These are phyloP conservation scores for Chaetodon trifascialis DNA, from an alignment of 2,113 vertebrate species.

Conservation along the genomic window DNA sequence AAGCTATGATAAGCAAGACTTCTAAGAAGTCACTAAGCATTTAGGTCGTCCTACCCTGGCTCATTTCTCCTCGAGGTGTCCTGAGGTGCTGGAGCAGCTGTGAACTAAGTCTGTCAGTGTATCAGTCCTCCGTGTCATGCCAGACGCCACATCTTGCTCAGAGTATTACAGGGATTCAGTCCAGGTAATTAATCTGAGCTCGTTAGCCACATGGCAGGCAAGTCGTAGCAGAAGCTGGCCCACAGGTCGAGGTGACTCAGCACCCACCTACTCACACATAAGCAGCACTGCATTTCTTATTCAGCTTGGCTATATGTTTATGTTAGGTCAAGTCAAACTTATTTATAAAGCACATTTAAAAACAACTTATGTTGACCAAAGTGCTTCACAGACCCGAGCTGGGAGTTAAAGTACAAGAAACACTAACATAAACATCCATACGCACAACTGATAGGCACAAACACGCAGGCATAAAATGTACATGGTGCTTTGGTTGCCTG, in stretches of 20 bases:
- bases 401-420: too few relatives aligned
- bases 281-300: neutral
- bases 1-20: constrained; percentile 31
- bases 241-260: constrained; percentile 22
- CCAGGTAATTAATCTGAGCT: constrained; percentile 79
- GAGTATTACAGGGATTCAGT: constrained; percentile 62
- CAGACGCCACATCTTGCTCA: constrained; percentile 69
- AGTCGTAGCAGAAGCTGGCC: constrained; percentile 36
- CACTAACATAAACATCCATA: too few relatives aligned
- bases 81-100: constrained; percentile 65
- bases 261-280: constrained; percentile 30
- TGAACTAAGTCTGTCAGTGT: constrained; percentile 61
- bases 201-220: constrained; percentile 73
- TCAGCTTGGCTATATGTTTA: constrained; percentile 23
- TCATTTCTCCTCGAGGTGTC: constrained; percentile 42
- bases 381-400: too few relatives aligned
- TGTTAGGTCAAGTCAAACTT: too few relatives aligned
- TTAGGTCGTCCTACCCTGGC: constrained; percentile 43
- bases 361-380: too few relatives aligned
- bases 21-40: constrained; percentile 41
- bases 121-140: constrained; percentile 60
- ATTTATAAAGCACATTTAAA: too few relatives aligned
- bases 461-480: too few relatives aligned
- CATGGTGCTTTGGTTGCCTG: neutral
- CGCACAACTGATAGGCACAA: too few relatives aligned